phyloP scores from a whole-genome alignment of 2,113 vertebrate genomes.

The Spilogale gracilis region DNA sequence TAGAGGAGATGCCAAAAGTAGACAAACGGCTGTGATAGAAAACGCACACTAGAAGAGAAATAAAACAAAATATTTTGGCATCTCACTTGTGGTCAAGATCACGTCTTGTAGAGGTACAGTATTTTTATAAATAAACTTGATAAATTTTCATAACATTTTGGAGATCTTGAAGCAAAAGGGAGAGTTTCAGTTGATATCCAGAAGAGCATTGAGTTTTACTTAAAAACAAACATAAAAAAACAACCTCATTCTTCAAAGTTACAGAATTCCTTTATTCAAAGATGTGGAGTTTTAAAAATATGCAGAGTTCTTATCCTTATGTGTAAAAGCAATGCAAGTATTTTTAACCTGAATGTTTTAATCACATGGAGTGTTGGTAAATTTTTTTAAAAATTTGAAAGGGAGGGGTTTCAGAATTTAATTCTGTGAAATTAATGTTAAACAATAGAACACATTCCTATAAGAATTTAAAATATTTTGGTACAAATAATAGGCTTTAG shows the following conservation, averaged over 20 bases:
- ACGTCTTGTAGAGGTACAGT: not conserved
- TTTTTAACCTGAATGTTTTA: slow-evolving; percentile 32
- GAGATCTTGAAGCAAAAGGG: not conserved
- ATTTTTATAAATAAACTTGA: not conserved
- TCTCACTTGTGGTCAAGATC: not conserved
- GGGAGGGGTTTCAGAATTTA: slow-evolving; percentile 29
- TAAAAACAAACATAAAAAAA: not conserved
- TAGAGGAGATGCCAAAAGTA: not conserved
- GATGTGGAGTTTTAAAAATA: not conserved
- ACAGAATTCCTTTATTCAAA: slow-evolving; percentile 48
- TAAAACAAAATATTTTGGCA: not conserved
- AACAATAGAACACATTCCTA: not conserved
- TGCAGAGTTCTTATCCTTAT: slow-evolving; percentile 48
- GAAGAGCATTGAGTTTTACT: not conserved
- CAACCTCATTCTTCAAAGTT: slow-evolving; percentile 10
- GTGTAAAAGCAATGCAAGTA: slow-evolving; percentile 32
- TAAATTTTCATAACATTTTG: not conserved
- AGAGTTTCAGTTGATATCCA: not conserved
- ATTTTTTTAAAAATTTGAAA: slow-evolving; percentile 3
- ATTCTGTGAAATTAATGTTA: slow-evolving; percentile 46
- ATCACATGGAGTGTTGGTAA: slow-evolving; percentile 1
- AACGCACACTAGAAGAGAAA: not conserved
- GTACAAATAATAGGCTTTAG: not conserved
- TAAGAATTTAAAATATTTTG: slow-evolving; percentile 1
- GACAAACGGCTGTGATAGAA: not conserved